A percentile compares a stretch with the other conserved stretches of the same genome.
Conservation (phyloP, 2,888 invertebrate species). For the Poecilobothrus nobilitatus region DNA sequence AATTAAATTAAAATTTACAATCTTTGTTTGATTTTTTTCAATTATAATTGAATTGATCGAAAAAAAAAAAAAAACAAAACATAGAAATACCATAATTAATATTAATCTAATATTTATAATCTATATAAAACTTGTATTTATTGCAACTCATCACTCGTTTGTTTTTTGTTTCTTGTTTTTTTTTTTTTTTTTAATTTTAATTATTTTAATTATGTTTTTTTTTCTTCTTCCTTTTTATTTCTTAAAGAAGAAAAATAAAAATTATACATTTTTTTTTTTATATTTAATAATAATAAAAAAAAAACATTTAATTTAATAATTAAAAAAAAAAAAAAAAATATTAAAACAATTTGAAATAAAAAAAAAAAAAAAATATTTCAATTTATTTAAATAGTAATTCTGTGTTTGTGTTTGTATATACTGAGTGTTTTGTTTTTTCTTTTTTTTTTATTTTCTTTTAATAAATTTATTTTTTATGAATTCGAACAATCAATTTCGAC, state of each 20-base stretch:
- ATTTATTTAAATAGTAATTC: too few relatives aligned
- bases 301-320: too few relatives aligned
- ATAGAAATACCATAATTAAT: neutral
- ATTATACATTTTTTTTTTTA: neutral
- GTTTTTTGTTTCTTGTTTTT: neutral
- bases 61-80: too few relatives aligned
- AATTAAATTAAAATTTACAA: neutral
- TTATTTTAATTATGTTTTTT: neutral
- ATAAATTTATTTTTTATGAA: conserved; percentile 48
- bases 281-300: too few relatives aligned
- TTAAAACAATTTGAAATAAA: too few relatives aligned
- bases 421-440: neutral
- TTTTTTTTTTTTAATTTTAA: neutral
- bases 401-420: too few relatives aligned
- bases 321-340: too few relatives aligned
- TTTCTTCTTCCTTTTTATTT: neutral
- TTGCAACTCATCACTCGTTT: conserved; percentile 6
- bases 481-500: conserved; percentile 94
- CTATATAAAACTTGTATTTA: neutral
- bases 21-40: too few relatives aligned
- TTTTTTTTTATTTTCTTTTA: neutral
- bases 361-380: too few relatives aligned
- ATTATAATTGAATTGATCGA: too few relatives aligned
- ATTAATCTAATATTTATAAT: neutral
- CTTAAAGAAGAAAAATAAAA: too few relatives aligned